Conservation (phyloP, 2,888 invertebrate species). For the Catocala sponsa region DNA sequence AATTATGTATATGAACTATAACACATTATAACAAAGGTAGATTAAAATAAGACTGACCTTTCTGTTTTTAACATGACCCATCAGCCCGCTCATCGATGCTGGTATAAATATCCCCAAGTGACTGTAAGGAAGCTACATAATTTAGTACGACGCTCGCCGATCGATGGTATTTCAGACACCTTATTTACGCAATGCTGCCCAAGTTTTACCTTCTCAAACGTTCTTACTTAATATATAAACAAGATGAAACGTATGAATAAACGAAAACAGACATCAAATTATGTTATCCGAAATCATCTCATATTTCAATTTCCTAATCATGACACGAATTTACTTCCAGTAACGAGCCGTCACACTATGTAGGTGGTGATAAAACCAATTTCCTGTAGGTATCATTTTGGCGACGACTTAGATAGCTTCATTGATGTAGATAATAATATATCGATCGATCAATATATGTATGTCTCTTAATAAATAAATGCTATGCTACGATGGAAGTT, state of each 20-base stretch:
- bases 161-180: conserved; percentile 68
- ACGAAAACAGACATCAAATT: conserved; percentile 13
- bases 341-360: conserved; percentile 16
- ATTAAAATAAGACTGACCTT: conserved; percentile 62
- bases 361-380: conserved; percentile 34
- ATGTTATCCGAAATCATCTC: conserved; percentile 18
- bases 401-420: conserved; percentile 11
- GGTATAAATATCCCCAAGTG: conserved; percentile 72
- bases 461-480: no score
- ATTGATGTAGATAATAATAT: conserved; percentile 9
- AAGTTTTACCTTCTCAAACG: conserved; percentile 4
- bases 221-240: conserved; percentile 16
- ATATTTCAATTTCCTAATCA: conserved; percentile 40
- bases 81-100: conserved; percentile 56
- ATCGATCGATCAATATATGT: neutral
- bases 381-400: conserved; percentile 26
- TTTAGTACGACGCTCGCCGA: conserved; percentile 68
- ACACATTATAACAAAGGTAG: neutral
- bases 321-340: conserved; percentile 23
- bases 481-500: no score
- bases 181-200: conserved; percentile 14
- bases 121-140: conserved; percentile 72
- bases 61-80: conserved; percentile 67
- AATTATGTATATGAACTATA: no score
- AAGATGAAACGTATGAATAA: neutral